Percentiles rank a stretch among this genome's conserved stretches.
phyloP scores from a whole-genome alignment of 2,888 invertebrate species.

The Drosophila anceps region DNA sequence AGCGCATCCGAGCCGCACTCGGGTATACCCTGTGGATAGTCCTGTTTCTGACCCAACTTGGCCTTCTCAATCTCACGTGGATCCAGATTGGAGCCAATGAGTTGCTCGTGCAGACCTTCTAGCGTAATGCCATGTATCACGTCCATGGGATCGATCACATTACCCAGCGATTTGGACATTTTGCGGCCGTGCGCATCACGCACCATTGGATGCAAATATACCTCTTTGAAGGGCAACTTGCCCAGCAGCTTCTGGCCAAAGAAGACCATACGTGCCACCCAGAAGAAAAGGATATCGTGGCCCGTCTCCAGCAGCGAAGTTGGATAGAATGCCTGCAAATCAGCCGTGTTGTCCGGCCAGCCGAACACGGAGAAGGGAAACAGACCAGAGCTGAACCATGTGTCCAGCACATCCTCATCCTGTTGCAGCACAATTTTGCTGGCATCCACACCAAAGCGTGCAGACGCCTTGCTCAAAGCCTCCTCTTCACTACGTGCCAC shows the following conservation, averaged over 20 bases:
- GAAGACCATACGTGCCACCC: conserved; percentile 99
- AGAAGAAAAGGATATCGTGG: conserved; percentile 99
- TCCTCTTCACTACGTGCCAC: conserved; percentile 91
- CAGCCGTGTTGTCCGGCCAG: conserved; percentile 94
- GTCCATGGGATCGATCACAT: conserved; percentile 98
- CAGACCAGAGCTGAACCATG: conserved; percentile 99
- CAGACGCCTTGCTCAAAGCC: conserved; percentile 92
- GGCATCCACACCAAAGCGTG: conserved; percentile 87
- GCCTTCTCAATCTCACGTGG: conserved; percentile 92
- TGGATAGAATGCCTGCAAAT: conserved; percentile 94
- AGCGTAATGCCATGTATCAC: conserved; percentile 95
- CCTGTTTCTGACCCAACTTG: conserved; percentile 90
- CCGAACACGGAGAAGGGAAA: conserved; percentile 99
- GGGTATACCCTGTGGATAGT: conserved; percentile 96
- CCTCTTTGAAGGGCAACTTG: conserved; percentile 95
- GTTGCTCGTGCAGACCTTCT: conserved; percentile 91
- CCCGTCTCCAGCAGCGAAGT: conserved; percentile 97
- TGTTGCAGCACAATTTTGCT: conserved; percentile 88
- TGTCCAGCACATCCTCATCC: conserved; percentile 99
- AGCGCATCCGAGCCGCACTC: conserved; percentile 90
- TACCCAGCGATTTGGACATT: conserved; percentile 99
- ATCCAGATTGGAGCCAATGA: conserved; percentile 93
- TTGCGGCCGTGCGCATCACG: conserved; percentile 99
- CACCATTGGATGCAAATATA: conserved; percentile 98
- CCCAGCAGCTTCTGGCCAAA: conserved; percentile 96